Evolutionary conservation across 2,888 invertebrate species (phyloP).

Genomic region (Sesia apiformis): DNA sequence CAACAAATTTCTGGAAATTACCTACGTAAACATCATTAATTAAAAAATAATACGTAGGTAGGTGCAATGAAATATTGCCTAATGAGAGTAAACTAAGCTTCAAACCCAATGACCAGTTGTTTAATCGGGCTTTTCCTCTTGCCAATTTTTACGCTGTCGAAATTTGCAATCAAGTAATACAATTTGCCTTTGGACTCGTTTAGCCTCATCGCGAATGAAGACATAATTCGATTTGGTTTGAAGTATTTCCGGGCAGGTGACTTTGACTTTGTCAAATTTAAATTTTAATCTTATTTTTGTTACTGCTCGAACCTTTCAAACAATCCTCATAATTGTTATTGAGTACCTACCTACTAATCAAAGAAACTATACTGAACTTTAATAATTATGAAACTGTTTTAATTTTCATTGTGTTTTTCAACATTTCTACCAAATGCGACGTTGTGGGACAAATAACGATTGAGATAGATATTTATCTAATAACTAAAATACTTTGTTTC

Average conservation of each 20-base stretch:
- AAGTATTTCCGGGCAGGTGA: conserved; percentile 12
- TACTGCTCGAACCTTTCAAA: too few species aligned
- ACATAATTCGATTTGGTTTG: conserved; percentile 20
- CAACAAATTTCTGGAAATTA: too few species aligned
- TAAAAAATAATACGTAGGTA: not conserved
- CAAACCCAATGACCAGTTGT: not conserved
- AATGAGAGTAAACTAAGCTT: not conserved
- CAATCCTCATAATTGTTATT: not conserved
- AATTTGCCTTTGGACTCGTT: conserved; percentile 14
- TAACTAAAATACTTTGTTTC: too few species aligned
- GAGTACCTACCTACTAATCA: not conserved
- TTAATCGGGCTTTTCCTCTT: conserved; percentile 5
- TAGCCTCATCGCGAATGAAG: conserved; percentile 13
- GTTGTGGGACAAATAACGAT: too few species aligned
- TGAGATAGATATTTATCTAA: too few species aligned
- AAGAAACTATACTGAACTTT: too few species aligned
- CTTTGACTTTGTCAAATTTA: too few species aligned
- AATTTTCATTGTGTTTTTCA: too few species aligned
- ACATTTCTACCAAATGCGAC: too few species aligned
- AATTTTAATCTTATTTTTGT: too few species aligned
- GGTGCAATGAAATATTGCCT: not conserved
- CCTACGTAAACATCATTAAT: not conserved
- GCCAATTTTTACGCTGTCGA: conserved; percentile 12
- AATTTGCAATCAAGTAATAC: conserved; percentile 44
- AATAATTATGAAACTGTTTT: too few species aligned